These are phyloP conservation scores for Noturus placidus DNA, from an alignment of 2,113 vertebrate genomes.

Conservation along the genomic window DNA sequence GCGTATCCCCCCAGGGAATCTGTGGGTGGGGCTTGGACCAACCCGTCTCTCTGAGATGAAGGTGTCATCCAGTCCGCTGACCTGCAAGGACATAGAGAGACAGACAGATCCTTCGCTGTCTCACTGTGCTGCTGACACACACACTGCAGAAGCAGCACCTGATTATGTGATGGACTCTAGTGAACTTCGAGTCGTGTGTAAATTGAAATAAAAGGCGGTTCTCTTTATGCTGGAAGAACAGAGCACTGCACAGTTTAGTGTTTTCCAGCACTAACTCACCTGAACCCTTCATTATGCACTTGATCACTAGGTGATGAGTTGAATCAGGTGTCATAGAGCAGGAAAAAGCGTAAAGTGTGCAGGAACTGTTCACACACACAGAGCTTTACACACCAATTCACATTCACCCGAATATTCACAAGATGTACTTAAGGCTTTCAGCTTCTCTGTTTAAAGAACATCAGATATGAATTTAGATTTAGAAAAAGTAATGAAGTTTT, in stretches of 20 bases:
- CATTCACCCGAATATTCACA: background rate
- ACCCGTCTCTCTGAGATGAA: constrained; percentile 59
- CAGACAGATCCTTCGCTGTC: background rate
- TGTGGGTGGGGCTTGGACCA: constrained; percentile 68
- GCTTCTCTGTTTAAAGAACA: no score
- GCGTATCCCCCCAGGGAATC: background rate
- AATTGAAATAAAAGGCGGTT: background rate
- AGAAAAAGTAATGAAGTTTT: no score
- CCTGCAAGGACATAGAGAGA: background rate
- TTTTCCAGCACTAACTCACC: background rate
- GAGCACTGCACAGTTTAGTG: background rate
- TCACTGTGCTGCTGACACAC: background rate
- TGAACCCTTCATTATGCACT: background rate
- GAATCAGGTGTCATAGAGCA: background rate
- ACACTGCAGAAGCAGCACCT: background rate
- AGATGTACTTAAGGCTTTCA: background rate
- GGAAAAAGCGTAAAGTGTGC: background rate
- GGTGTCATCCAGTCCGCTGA: background rate
- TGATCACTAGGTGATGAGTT: background rate
- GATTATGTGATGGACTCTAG: background rate
- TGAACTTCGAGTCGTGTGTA: background rate
- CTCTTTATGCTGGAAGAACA: background rate
- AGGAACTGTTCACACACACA: constrained; percentile 1
- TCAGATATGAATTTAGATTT: no score
- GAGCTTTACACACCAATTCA: background rate